phyloP scores from a whole-genome alignment of 2,113 vertebrate genomes.

The Psittacara wagleri region DNA sequence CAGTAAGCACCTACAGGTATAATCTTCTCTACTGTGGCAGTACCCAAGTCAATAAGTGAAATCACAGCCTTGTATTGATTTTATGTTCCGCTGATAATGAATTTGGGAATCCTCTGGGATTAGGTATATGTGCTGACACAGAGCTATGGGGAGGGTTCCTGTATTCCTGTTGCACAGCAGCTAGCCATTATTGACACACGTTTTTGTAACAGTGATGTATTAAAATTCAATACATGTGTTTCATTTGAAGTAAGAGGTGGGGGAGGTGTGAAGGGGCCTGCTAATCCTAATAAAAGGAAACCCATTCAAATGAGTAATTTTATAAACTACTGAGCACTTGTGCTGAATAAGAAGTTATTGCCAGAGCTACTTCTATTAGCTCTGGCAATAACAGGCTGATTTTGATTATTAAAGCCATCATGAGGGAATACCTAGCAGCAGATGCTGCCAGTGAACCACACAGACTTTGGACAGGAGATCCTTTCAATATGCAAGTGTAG shows the following conservation, averaged over 20 bases:
- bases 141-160: neutral
- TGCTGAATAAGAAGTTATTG: neutral
- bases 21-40: neutral
- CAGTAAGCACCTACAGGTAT: neutral
- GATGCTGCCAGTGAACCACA: neutral
- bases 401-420: neutral
- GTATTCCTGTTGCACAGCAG: neutral
- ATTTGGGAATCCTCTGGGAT: conserved; percentile 21
- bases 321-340: neutral
- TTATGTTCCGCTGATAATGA: conserved; percentile 25
- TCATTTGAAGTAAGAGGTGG: neutral
- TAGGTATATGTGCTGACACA: neutral
- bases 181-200: neutral
- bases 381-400: neutral
- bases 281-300: neutral
- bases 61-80: conserved; percentile 33
- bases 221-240: neutral
- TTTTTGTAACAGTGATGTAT: neutral
- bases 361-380: neutral
- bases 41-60: conserved; percentile 1
- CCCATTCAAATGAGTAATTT: conserved; percentile 21
- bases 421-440: neutral
- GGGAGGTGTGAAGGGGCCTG: neutral
- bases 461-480: neutral
- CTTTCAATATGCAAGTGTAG: neutral